These are phyloP conservation scores for Eupeodes luniger DNA, from an alignment of 2,888 invertebrate genomes.

Conservation along the genomic window DNA sequence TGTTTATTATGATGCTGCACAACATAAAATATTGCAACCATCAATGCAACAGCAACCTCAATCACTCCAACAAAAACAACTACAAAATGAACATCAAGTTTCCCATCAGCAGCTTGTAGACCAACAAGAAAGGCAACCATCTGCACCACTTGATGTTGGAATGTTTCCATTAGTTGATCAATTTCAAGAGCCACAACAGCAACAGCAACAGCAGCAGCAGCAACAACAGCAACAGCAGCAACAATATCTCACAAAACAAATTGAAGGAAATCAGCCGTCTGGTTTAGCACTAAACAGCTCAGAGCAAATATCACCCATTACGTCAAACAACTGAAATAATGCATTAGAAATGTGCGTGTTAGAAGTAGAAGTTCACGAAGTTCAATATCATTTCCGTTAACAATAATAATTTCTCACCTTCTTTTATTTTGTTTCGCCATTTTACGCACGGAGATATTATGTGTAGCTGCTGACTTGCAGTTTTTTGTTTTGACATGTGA, in stretches of 20 bases:
- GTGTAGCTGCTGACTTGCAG: no score
- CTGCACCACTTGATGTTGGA: conserved; percentile 12
- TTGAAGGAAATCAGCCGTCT: conserved; percentile 11
- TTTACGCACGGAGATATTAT: no score
- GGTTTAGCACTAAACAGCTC: conserved; percentile 5
- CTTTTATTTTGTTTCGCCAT: no score
- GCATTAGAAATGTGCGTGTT: no score
- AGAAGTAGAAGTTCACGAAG: no score
- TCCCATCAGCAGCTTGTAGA: conserved; percentile 23
- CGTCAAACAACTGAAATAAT: conserved; percentile 21
- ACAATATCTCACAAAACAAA: conserved; percentile 30
- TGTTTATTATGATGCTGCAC: conserved; percentile 41
- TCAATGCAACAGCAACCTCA: neutral
- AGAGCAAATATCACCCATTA: conserved; percentile 22
- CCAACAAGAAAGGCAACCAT: conserved; percentile 40
- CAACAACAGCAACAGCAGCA: conserved; percentile 30
- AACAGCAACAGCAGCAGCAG: neutral
- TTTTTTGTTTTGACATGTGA: no score
- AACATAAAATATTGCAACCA: neutral
- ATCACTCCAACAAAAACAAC: conserved; percentile 6
- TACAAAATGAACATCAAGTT: conserved; percentile 8
- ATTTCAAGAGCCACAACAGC: conserved; percentile 19
- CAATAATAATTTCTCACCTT: no score
- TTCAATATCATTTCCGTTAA: no score
- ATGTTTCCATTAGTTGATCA: conserved; percentile 2